Conservation (phyloP, 2,797 vertebrate genomes). For the Sebastes iracundus region DNA sequence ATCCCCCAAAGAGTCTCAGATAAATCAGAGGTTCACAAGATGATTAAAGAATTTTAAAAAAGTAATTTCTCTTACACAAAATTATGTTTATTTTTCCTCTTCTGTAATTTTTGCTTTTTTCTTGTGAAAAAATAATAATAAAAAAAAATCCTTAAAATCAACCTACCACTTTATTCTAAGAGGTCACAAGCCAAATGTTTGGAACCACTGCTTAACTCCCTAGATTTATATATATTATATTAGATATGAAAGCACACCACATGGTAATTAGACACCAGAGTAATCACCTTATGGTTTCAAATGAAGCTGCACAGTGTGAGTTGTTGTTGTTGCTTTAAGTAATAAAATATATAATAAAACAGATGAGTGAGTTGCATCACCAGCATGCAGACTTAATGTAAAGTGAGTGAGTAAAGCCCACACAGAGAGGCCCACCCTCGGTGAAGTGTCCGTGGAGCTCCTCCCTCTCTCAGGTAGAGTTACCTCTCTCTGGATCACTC, state of each 20-base stretch:
- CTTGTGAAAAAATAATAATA: neutral
- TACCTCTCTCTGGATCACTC: constrained; percentile 72
- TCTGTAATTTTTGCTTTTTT: neutral
- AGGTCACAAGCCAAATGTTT: neutral
- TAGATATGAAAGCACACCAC: neutral
- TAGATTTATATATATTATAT: neutral
- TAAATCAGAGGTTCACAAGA: neutral
- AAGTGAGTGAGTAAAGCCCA: neutral
- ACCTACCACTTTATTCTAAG: neutral
- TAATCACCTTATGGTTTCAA: neutral
- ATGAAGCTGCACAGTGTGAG: neutral
- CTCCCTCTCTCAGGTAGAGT: constrained; percentile 66
- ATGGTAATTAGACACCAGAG: neutral
- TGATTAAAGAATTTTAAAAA: neutral
- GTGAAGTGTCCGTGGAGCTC: constrained; percentile 33
- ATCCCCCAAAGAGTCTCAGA: neutral
- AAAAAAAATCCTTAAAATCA: neutral
- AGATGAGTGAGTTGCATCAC: neutral
- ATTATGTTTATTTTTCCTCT: neutral
- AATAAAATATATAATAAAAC: neutral
- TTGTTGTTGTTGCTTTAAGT: neutral
- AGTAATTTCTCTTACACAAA: neutral
- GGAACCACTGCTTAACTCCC: neutral
- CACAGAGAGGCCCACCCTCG: neutral
- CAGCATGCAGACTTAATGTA: neutral